Percentiles rank a stretch among this genome's conserved stretches.
Conservation (phyloP, 1,140 invertebrate species). For the Neodiprion fabricii region DNA sequence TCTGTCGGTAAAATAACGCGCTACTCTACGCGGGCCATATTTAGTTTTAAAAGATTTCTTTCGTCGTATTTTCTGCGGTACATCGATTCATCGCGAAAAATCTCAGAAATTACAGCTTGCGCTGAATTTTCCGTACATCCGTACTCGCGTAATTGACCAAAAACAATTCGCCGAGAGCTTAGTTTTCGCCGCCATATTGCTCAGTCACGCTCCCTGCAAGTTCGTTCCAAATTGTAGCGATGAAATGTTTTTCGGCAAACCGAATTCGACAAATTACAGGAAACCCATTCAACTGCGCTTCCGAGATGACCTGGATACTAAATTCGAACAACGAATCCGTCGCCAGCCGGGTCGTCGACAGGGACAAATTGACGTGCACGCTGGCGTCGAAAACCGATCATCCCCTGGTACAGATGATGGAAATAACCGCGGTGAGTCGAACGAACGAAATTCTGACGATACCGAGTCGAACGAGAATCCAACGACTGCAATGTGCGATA, state of each 20-base stretch:
- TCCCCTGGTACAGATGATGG: conserved; percentile 62
- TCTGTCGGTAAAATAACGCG: not conserved
- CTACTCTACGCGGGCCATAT: not conserved
- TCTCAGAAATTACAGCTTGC: too few species aligned
- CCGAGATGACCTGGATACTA: conserved; percentile 64
- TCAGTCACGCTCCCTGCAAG: too few species aligned
- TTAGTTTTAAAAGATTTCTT: not conserved
- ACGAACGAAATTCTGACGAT: conserved; percentile 16
- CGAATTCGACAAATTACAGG: conserved; percentile 41
- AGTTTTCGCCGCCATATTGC: not conserved
- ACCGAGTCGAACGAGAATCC: conserved; percentile 26
- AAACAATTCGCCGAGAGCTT: conserved; percentile 11
- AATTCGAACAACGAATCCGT: conserved; percentile 49
- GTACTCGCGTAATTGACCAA: not conserved
- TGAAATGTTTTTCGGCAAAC: not conserved
- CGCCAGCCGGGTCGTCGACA: conserved; percentile 58
- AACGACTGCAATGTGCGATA: conserved; percentile 26
- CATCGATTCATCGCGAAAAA: not conserved
- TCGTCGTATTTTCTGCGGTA: too few species aligned
- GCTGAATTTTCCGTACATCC: too few species aligned
- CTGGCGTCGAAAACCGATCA: conserved; percentile 58
- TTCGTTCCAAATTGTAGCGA: too few species aligned
- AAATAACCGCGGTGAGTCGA: conserved; percentile 61
- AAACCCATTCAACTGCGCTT: conserved; percentile 67
- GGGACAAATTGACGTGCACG: conserved; percentile 60